phyloP scores from a whole-genome alignment of 2,888 invertebrate genomes.

The Celastrina argiolus region DNA sequence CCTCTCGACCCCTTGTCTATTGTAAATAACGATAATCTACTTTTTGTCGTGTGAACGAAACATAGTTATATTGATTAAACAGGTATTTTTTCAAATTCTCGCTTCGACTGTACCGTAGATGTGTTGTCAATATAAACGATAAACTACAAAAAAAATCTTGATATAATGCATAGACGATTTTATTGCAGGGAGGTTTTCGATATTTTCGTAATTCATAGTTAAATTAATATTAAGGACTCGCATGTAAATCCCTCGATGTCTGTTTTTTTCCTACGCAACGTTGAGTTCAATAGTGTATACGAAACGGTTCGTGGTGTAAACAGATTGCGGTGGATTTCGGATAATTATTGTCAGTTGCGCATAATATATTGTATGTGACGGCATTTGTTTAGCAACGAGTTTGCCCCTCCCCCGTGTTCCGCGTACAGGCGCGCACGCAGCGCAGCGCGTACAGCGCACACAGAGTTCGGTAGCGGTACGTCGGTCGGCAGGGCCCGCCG shows the following conservation, averaged over 20 bases:
- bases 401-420: slow-evolving; percentile 41
- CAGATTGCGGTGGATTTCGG: slow-evolving; percentile 23
- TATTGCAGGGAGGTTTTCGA: slow-evolving; percentile 73
- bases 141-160: slow-evolving; percentile 71
- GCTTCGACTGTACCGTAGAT: slow-evolving; percentile 78
- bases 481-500: slow-evolving; percentile 34
- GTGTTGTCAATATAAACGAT: slow-evolving; percentile 74
- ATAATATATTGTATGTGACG: slow-evolving; percentile 27
- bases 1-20: slow-evolving; percentile 53
- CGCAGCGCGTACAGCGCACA: slow-evolving; percentile 31
- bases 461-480: slow-evolving; percentile 37
- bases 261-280: slow-evolving; percentile 51
- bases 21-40: slow-evolving; percentile 75
- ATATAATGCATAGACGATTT: slow-evolving; percentile 72
- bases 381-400: slow-evolving; percentile 42
- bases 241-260: slow-evolving; percentile 38
- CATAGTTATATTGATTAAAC: slow-evolving; percentile 73
- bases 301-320: slow-evolving; percentile 21
- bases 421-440: slow-evolving; percentile 33
- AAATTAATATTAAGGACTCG: slow-evolving; percentile 64
- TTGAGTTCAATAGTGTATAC: slow-evolving; percentile 25
- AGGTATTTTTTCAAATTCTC: slow-evolving; percentile 78
- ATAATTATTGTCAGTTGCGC: slow-evolving; percentile 27
- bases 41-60: slow-evolving; percentile 77
- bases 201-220: slow-evolving; percentile 74